Conservation (phyloP, 2,113 vertebrate species). For the Hydropotes inermis region DNA sequence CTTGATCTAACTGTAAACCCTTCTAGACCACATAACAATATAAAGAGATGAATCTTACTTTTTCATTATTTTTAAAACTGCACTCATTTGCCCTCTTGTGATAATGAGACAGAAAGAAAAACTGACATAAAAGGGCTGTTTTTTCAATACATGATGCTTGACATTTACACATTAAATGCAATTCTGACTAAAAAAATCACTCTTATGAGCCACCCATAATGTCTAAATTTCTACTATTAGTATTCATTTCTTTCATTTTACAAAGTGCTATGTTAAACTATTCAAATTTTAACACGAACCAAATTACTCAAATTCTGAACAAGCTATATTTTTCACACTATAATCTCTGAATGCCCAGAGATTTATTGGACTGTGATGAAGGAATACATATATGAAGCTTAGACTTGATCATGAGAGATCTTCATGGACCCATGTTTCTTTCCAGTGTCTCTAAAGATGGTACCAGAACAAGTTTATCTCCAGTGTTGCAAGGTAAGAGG, state of each 20-base stretch:
- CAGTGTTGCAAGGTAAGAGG: not conserved
- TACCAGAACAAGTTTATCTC: not conserved
- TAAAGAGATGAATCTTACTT: not conserved
- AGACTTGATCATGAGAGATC: not conserved
- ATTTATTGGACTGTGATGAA: not conserved
- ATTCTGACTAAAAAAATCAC: not conserved
- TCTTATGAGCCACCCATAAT: not conserved
- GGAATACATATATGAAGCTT: not conserved
- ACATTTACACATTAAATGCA: not conserved
- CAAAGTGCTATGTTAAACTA: not conserved
- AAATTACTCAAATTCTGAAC: not conserved
- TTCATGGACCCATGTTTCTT: not conserved
- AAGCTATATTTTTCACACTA: not conserved
- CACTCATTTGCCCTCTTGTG: not conserved
- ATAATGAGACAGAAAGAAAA: not conserved
- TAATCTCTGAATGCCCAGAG: not conserved
- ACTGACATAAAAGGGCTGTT: not conserved
- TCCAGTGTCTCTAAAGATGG: not conserved
- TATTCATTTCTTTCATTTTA: not conserved
- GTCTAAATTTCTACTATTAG: not conserved
- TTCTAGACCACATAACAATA: not conserved
- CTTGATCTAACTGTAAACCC: constrained; percentile 29
- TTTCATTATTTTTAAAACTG: constrained; percentile 1
- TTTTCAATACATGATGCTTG: not conserved
- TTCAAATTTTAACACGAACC: not conserved